phyloP scores from a whole-genome alignment of 2,888 invertebrate genomes.

The Amphipyra berbera region DNA sequence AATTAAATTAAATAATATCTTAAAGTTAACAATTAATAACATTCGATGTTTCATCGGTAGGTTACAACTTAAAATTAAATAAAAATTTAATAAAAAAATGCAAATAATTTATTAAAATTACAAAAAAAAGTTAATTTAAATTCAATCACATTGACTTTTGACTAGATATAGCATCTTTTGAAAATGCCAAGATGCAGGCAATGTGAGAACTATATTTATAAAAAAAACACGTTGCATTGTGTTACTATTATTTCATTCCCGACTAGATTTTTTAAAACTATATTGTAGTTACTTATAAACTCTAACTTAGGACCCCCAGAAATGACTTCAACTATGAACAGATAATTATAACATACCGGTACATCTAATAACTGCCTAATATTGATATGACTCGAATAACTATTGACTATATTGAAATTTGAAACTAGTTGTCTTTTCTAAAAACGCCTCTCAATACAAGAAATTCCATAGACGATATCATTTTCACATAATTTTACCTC shows the following conservation, averaged over 20 bases:
- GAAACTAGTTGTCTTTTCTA: constrained; percentile 76
- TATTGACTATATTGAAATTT: constrained; percentile 80
- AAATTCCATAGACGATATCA: constrained; percentile 44
- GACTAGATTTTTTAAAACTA: constrained; percentile 22
- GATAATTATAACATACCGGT: constrained; percentile 45
- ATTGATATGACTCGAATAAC: constrained; percentile 83
- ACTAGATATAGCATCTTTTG: constrained; percentile 45
- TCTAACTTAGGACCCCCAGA: constrained; percentile 52
- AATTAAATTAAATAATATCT: constrained; percentile 12
- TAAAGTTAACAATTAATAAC: constrained; percentile 29
- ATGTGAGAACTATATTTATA: background rate
- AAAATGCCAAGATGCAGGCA: constrained; percentile 2
- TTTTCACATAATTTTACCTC: constrained; percentile 57
- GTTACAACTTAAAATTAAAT: constrained; percentile 34
- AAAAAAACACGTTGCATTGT: constrained; percentile 23
- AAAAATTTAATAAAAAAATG: constrained; percentile 23
- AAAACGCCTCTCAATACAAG: constrained; percentile 58
- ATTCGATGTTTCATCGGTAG: constrained; percentile 45
- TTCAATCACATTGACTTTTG: constrained; percentile 47
- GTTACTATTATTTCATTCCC: background rate
- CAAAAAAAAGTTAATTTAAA: constrained; percentile 9
- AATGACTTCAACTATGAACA: constrained; percentile 64
- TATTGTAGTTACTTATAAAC: constrained; percentile 28
- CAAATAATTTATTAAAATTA: constrained; percentile 26
- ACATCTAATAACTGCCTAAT: constrained; percentile 68